Percentiles rank a stretch among this genome's conserved stretches.
phyloP scores from a whole-genome alignment of 2,888 invertebrate genomes.

The Drosophila antonietae region DNA sequence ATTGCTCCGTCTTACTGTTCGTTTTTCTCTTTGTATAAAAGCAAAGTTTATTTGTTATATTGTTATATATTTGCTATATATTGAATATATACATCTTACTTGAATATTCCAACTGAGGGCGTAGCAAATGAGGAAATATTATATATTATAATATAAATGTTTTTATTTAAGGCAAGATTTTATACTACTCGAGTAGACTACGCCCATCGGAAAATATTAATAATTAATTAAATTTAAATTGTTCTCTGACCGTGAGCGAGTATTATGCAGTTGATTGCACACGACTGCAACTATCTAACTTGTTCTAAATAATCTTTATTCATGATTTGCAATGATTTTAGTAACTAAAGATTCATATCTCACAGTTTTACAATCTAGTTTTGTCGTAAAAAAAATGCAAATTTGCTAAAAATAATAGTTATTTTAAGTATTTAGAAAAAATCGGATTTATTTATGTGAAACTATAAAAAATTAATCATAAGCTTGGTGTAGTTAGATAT shows the following conservation, averaged over 20 bases:
- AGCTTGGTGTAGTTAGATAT: background rate
- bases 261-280: background rate
- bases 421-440: background rate
- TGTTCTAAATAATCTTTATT: background rate
- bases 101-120: background rate
- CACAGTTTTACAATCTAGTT: background rate
- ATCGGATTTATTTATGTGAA: background rate
- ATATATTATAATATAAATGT: too few species aligned
- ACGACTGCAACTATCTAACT: background rate
- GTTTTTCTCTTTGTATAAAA: background rate
- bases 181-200: background rate
- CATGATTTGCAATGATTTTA: background rate
- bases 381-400: background rate
- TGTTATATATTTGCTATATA: too few species aligned
- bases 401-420: background rate
- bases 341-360: background rate
- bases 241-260: background rate
- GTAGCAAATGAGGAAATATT: background rate
- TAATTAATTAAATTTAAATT: background rate
- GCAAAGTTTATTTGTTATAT: background rate
- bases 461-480: conserved; percentile 1
- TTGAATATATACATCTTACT: too few species aligned
- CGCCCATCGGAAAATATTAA: background rate
- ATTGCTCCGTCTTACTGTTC: background rate
- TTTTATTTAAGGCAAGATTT: background rate